Evolutionary conservation across 2,113 vertebrate species (phyloP), one percentile per base, ranked within the genome.

Genomic region (Polypterus senegalus): DNA sequence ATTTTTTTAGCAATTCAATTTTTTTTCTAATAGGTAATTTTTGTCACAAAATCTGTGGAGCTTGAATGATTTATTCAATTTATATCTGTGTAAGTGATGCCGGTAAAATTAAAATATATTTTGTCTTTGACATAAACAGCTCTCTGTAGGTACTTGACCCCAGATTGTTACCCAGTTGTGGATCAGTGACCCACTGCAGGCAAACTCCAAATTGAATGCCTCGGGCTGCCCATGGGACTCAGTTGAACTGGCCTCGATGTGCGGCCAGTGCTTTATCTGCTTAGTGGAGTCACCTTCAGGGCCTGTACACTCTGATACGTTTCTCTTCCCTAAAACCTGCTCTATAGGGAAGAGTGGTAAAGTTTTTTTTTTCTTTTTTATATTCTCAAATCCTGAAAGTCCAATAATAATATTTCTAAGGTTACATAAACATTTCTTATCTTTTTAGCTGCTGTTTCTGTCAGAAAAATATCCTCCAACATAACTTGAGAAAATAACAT

Each of bases 251-350:
- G 74, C 67, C 70, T 71, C 56, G 59, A 55, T 70, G 69, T 57
- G 59, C 68, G 69, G 68, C 57, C 63, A 64, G 72, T 59, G 73
- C 64, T 75, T 79, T 73, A 71, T 82, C 81, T 74, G 67, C 77
- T 78, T 76, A 74, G 63, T 60, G 5, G 76, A 76, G 76, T 80
- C 79, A 81, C 80, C 75, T 83, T 80, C 76, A 80, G 57, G 67
- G 66, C 66, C 70, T 61, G 57, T 61, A 64, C 67, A 67, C 66
- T 59, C 62, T 63, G 64, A 67, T 64, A 63, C 61, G 57, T 49
- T 64, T 65, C 64, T 56, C 66, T 54, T 49, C 44, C 49, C 54
- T 55, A 6, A 55, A 55, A 55, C 10, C 5, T 9, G 5, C 9
- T 11, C 43, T 55, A 55, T 11, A 27, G 54, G 43, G 54, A 9